phyloP scores from a whole-genome alignment of 2,888 invertebrate species.

The Drosophila neoperkinsi region DNA sequence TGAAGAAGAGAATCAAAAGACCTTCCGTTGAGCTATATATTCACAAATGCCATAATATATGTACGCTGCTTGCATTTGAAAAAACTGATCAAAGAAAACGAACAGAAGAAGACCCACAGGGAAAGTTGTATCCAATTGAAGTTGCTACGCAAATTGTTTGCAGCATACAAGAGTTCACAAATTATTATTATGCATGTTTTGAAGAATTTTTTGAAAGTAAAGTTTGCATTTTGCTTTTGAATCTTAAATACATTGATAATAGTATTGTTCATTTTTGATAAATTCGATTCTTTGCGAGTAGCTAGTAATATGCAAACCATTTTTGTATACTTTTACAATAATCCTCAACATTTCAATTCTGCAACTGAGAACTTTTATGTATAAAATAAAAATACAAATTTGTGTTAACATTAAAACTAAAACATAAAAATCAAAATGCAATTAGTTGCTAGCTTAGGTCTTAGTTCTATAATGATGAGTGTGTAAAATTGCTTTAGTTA shows the following conservation, averaged over 20 bases:
- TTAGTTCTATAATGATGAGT: slow-evolving; percentile 54
- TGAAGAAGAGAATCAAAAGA: slow-evolving; percentile 5
- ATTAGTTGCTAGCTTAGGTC: slow-evolving; percentile 63
- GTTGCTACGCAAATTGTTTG: slow-evolving; percentile 19
- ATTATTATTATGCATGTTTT: slow-evolving; percentile 23
- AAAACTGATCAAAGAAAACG: slow-evolving; percentile 13
- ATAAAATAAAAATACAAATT: slow-evolving; percentile 30
- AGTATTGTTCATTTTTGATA: slow-evolving; percentile 19
- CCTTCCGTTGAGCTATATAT: slow-evolving; percentile 43
- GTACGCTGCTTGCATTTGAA: slow-evolving; percentile 35
- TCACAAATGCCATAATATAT: slow-evolving; percentile 30
- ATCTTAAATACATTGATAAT: slow-evolving; percentile 9
- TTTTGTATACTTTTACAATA: slow-evolving; percentile 24
- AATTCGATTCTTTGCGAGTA: slow-evolving; percentile 50
- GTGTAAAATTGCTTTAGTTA: slow-evolving; percentile 72
- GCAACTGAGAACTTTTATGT: slow-evolving; percentile 28
- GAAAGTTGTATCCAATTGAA: slow-evolving; percentile 10
- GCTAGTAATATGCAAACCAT: slow-evolving; percentile 51
- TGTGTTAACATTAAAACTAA: slow-evolving; percentile 36
- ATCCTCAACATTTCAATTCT: slow-evolving; percentile 30
- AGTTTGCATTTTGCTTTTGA: slow-evolving; percentile 40
- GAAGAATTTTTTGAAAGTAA: slow-evolving; percentile 16
- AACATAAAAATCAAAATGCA: slow-evolving; percentile 49
- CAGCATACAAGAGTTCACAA: slow-evolving; percentile 25
- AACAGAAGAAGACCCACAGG: background rate